Conservation (phyloP, 2,113 vertebrate species). For the Hemibagrus wyckioides region DNA sequence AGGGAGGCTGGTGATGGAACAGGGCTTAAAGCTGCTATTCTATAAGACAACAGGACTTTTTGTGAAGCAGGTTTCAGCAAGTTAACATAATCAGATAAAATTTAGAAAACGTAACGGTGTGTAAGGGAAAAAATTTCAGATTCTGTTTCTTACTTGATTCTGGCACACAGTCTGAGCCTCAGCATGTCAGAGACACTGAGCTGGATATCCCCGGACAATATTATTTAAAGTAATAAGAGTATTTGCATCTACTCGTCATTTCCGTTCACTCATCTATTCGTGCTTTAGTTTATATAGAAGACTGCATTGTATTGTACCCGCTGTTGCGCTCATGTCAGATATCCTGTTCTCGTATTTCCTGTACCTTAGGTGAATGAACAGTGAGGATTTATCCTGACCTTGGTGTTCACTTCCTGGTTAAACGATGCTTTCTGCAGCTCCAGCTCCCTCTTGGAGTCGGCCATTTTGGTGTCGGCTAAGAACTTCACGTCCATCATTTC, state of each 20-base stretch:
- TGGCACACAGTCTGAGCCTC: background rate
- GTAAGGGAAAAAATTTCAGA: background rate
- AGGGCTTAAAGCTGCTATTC: background rate
- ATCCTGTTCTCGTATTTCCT: background rate
- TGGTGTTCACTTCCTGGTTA: constrained; percentile 91
- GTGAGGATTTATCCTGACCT: constrained; percentile 70
- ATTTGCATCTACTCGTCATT: background rate
- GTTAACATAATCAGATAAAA: background rate
- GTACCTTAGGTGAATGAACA: background rate
- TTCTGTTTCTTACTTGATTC: background rate
- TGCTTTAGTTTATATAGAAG: background rate
- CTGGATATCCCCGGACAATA: background rate
- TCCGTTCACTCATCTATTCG: background rate
- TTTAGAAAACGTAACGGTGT: background rate
- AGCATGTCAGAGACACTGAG: background rate
- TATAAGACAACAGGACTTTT: background rate
- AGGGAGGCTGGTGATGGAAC: background rate
- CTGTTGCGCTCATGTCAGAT: background rate
- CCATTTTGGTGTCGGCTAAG: constrained; percentile 90
- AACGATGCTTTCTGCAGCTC: constrained; percentile 93
- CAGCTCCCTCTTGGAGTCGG: constrained; percentile 88
- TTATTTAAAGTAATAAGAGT: background rate
- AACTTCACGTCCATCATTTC: constrained; percentile 95
- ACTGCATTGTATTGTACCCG: background rate
- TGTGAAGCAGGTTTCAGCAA: background rate